Evolutionary conservation across 1,140 invertebrate genomes (phyloP), one percentile per base, ranked within the genome.

Genomic region (Archivesica marissinica): DNA sequence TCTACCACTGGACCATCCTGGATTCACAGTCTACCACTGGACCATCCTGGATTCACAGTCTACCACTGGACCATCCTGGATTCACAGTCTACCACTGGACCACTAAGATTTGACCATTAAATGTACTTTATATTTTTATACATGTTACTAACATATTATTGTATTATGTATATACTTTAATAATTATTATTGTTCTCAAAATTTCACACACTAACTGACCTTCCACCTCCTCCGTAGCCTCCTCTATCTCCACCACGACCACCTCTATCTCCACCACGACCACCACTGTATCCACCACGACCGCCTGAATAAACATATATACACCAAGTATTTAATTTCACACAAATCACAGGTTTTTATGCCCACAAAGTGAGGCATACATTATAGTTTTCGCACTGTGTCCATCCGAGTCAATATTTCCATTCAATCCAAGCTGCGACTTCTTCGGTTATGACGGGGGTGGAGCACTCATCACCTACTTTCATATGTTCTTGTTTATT

Each of bases 211-310:
- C 3, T 38, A 7, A 72, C 68, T 50, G 30, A 47, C 41, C 77
- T 15, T 59, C 61, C 77, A 50, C 77, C 77, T 20, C 77, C 28
- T 13, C 76, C 56, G 7, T 59, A 35, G 35, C 77, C 56, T 4
- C 77, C 72, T 30, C 70, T n/a, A 28, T 39, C 56, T 33, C 77
- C 77, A 50, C 44, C 39, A 15, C 61, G 35, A n/a, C 59, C 77
- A 17, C 77, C 56, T 44, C 61, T 39, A 35, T 59, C 38, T n/a
- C 77, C 77, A 30, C 76, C 76, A 17, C 56, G 38, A 9, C 77
- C 77, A 33, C 77, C 41, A 50, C 77, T 38, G 68, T 33, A 54
- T 23, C 74, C 50, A 15, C 74, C 50, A 52, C 52, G 52, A 56
- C 74, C 74, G 35, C 74, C 74, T 76, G 52, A 30, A 75, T 38